phyloP scores from a whole-genome alignment of 2,797 vertebrate species.

The Aplochiton taeniatus region DNA sequence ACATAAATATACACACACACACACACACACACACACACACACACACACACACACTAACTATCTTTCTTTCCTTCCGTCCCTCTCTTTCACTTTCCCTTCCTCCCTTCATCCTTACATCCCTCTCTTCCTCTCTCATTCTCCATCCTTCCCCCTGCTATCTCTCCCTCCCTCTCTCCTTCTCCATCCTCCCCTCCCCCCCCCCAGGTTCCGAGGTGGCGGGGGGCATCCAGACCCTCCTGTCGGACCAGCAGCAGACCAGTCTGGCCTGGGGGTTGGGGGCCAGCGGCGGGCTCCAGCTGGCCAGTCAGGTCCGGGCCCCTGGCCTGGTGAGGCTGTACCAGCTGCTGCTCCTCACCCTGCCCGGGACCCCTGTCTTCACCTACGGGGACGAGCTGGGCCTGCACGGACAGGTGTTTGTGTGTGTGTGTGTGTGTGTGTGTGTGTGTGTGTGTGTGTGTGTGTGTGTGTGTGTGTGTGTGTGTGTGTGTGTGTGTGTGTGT shows the following conservation, averaged over 20 bases:
- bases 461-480: not conserved
- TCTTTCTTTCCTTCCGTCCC: too few relatives aligned
- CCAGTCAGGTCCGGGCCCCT: constrained; percentile 19
- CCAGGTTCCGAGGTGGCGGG: constrained; percentile 39
- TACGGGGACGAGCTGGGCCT: constrained; percentile 89
- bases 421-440: not conserved
- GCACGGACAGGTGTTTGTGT: constrained; percentile 50
- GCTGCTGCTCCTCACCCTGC: constrained; percentile 84
- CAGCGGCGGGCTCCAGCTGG: constrained; percentile 53
- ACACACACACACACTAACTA: too few relatives aligned
- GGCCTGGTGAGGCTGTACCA: constrained; percentile 77
- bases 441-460: not conserved
- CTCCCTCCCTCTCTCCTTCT: too few relatives aligned
- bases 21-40: too few relatives aligned
- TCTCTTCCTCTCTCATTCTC: too few relatives aligned
- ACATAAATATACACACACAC: too few relatives aligned
- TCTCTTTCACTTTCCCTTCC: too few relatives aligned
- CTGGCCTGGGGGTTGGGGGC: constrained; percentile 72
- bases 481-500: constrained; percentile 2
- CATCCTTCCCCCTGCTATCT: too few relatives aligned
- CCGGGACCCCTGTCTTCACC: constrained; percentile 84
- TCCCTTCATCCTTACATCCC: too few relatives aligned
- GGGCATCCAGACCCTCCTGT: constrained; percentile 53
- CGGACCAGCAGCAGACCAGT: constrained; percentile 31
- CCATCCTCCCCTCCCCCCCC: not conserved